These are phyloP conservation scores for Calidris pygmaea DNA, from an alignment of 2,113 vertebrate species.

Conservation along the genomic window DNA sequence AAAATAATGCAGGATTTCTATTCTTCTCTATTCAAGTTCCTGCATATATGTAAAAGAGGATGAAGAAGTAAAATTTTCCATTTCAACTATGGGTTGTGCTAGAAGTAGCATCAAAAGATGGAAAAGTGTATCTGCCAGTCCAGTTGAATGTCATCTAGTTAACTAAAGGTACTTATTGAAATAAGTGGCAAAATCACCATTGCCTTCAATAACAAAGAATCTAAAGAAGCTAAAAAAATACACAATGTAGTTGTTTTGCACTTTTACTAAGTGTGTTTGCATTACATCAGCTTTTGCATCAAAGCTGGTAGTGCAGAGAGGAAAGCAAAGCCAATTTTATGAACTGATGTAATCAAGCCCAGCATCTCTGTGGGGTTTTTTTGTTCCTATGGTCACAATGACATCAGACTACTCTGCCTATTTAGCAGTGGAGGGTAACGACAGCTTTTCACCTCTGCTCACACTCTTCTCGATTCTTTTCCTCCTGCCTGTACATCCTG, in stretches of 20 bases:
- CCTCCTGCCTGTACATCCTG: not conserved
- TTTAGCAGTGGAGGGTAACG: not conserved
- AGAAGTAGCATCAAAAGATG: not conserved
- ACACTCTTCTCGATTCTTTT: not conserved
- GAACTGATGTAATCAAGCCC: conserved; percentile 15
- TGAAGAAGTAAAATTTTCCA: not conserved
- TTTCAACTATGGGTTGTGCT: not conserved
- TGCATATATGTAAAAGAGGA: not conserved
- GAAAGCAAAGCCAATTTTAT: conserved; percentile 21
- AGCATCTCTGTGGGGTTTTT: not conserved
- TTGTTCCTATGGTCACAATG: conserved; percentile 15
- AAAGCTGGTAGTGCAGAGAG: conserved; percentile 19
- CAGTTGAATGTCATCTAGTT: not conserved
- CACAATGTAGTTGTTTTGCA: not conserved
- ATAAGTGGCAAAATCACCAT: not conserved
- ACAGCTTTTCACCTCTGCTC: not conserved
- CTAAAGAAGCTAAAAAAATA: not conserved
- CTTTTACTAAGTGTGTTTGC: not conserved
- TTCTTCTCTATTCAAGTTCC: not conserved
- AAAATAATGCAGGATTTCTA: not conserved
- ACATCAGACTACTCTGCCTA: not conserved
- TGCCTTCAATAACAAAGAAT: not conserved
- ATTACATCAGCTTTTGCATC: conserved; percentile 28
- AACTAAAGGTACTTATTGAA: not conserved
- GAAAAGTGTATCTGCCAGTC: not conserved